Conservation (phyloP, 2,113 vertebrate species). For the Aix galericulata region DNA sequence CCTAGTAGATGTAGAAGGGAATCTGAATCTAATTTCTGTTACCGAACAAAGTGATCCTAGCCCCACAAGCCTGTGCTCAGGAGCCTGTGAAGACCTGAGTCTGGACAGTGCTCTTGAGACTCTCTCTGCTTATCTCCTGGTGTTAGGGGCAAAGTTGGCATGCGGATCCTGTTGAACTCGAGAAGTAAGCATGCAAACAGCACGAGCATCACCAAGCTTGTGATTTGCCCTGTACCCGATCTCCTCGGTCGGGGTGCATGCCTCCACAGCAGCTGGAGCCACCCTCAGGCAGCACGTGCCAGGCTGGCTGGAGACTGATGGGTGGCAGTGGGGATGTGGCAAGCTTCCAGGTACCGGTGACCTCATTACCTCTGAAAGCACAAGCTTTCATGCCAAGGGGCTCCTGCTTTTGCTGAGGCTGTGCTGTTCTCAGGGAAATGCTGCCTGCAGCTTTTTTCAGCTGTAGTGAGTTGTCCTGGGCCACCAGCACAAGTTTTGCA, state of each 20-base stretch:
- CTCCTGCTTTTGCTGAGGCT: constrained; percentile 3
- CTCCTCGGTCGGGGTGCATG: constrained; percentile 21
- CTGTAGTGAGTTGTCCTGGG: neutral
- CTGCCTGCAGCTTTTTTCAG: neutral
- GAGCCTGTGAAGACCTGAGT: neutral
- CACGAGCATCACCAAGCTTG: neutral
- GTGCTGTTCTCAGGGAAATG: neutral
- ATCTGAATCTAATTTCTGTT: neutral
- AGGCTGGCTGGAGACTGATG: neutral
- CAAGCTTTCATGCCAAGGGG: neutral
- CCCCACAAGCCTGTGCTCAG: neutral
- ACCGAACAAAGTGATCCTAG: neutral
- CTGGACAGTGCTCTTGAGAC: neutral
- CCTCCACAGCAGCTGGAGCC: constrained; percentile 17
- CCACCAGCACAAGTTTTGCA: neutral
- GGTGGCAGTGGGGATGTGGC: neutral
- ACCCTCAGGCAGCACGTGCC: neutral
- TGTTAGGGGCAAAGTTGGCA: neutral
- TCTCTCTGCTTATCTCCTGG: constrained; percentile 12
- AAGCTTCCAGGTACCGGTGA: neutral
- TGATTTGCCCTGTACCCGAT: neutral
- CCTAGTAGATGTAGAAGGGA: constrained; percentile 6
- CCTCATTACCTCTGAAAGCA: neutral
- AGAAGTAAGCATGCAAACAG: constrained; percentile 20
- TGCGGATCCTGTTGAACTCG: neutral